Percentiles rank a stretch among this genome's conserved stretches.
phyloP scores from a whole-genome alignment of 2,888 invertebrate genomes.

The Linyphia triangularis region DNA sequence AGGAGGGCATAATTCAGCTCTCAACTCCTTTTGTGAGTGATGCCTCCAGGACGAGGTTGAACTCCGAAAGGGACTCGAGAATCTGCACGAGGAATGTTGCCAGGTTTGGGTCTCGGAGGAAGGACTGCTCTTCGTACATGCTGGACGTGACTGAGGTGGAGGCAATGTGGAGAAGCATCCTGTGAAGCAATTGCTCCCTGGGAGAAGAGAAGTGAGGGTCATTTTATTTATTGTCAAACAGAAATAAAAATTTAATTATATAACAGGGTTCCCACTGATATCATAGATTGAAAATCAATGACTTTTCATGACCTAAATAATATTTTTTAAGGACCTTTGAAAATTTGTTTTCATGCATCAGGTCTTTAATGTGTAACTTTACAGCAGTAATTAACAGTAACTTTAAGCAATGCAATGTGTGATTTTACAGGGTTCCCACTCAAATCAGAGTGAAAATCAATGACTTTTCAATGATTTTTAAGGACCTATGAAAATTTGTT shows the following conservation, averaged over 20 bases:
- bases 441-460: too few species aligned
- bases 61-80: slow-evolving; percentile 92
- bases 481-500: too few species aligned
- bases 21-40: slow-evolving; percentile 81
- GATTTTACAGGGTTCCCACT: too few species aligned
- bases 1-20: slow-evolving; percentile 48
- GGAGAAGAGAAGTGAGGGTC: slow-evolving; percentile 77
- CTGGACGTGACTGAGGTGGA: slow-evolving; percentile 91
- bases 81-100: slow-evolving; percentile 94
- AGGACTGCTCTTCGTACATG: slow-evolving; percentile 98
- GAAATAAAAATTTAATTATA: too few species aligned
- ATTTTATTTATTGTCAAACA: too few species aligned
- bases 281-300: too few species aligned
- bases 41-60: slow-evolving; percentile 83
- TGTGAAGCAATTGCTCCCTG: slow-evolving; percentile 85
- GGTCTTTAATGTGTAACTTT: too few species aligned
- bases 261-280: not conserved
- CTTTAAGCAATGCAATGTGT: too few species aligned
- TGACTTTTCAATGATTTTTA: too few species aligned
- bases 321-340: too few species aligned
- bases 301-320: too few species aligned
- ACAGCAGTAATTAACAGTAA: too few species aligned
- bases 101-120: slow-evolving; percentile 91
- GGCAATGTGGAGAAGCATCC: slow-evolving; percentile 94
- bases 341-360: not conserved